Conservation (phyloP, 1,140 invertebrate species). For the Leguminivora glycinivorella region DNA sequence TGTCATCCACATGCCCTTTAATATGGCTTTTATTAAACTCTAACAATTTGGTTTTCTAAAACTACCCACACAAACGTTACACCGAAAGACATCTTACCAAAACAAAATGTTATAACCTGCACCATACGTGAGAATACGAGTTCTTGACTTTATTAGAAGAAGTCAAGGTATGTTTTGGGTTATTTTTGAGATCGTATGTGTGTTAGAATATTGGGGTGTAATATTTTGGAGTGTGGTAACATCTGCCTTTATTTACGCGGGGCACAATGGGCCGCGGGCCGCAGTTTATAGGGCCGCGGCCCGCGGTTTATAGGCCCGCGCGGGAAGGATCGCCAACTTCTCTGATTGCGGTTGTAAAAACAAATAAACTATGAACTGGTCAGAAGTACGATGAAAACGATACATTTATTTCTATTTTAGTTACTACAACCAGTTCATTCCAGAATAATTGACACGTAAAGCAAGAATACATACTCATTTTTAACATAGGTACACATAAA, state of each 20-base stretch:
- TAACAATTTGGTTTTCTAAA: slow-evolving; percentile 71
- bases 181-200: slow-evolving; percentile 31
- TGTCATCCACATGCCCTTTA: slow-evolving; percentile 67
- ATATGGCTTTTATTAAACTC: slow-evolving; percentile 72
- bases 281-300: slow-evolving; percentile 9
- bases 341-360: slow-evolving; percentile 22
- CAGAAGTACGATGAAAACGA: background rate
- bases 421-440: too few relatives aligned
- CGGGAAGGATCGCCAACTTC: slow-evolving; percentile 20
- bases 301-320: slow-evolving; percentile 19
- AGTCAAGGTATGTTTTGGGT: slow-evolving; percentile 36
- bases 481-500: too few relatives aligned
- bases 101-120: slow-evolving; percentile 34
- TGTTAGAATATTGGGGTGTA: slow-evolving; percentile 37
- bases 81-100: slow-evolving; percentile 40
- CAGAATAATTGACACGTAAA: too few relatives aligned
- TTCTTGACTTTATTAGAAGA: background rate
- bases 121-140: slow-evolving; percentile 5
- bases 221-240: slow-evolving; percentile 73
- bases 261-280: slow-evolving; percentile 58
- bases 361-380: background rate
- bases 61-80: slow-evolving; percentile 65
- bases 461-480: too few relatives aligned
- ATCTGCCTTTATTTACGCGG: slow-evolving; percentile 77
- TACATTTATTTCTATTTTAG: too few relatives aligned